Evolutionary conservation across 1,140 invertebrate genomes (phyloP), one percentile per base, ranked within the genome.

Genomic region (Papilio polytes): DNA sequence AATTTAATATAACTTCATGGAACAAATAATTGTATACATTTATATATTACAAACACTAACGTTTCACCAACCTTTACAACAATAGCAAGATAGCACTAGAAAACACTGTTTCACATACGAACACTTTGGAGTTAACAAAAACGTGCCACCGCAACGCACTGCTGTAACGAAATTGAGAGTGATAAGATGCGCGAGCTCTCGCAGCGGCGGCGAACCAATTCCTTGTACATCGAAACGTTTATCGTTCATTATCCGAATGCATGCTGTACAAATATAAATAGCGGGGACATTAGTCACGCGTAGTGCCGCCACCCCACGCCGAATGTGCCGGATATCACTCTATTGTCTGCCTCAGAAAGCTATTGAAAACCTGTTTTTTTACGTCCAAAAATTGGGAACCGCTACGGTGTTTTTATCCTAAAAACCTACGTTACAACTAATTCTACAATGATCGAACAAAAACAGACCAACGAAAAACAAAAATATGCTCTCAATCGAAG

Each of bases 231-330:
- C 87, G 82, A 74, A 48, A 81, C 83, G 80, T 85, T 88, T 89
- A 87, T 89, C 87, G 86, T 88, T 86, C 83, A 85, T 88, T 88
- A 88, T 88, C 85, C 81, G n/a, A 84, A 86, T 87, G 85, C 85
- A 82, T 85, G 82, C 85, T 84, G 85, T 86, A 85, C 82, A 87
- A 85, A 85, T 80, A 87, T 80, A 87, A 88, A 90, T 89, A 90
- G 81, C 85, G 82, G 82, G 66, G 83, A 85, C 87, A 87, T 90
- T 89, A 89, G 87, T 90, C 89, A 90, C 83, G 83, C 85, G 85
- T 83, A 82, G 84, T 36, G 36, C 53, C 46, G 26, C 74, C 51
- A 77, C 51, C 63, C 63, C 63, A 66, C 63, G 63, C 63, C 63
- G 63, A 66, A 66, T 66, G 26, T 70, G 13, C 63, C 63, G 63